These are phyloP conservation scores for Silurus glanis DNA, from an alignment of 2,113 vertebrate genomes.

Conservation along the genomic window DNA sequence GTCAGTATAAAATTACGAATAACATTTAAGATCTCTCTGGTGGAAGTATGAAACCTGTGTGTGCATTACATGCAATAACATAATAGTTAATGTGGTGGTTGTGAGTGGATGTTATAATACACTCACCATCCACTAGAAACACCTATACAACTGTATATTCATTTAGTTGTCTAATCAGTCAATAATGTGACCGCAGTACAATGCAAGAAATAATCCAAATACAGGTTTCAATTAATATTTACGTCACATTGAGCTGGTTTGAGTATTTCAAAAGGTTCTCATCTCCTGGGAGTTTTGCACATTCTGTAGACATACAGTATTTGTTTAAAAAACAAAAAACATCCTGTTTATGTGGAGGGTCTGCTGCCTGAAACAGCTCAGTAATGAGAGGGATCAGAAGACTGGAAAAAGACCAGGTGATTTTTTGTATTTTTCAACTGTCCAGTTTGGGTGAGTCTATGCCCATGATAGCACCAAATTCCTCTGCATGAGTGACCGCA, in stretches of 20 bases:
- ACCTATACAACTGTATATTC: not conserved
- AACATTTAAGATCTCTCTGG: not conserved
- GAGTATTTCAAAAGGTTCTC: not conserved
- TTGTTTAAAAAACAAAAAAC: not conserved
- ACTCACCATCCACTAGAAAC: not conserved
- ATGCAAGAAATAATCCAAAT: not conserved
- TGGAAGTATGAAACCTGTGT: not conserved
- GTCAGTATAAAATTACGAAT: not conserved
- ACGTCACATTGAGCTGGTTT: not conserved
- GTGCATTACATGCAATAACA: not conserved
- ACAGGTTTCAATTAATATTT: not conserved
- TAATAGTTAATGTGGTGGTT: not conserved
- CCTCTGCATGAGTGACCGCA: not conserved
- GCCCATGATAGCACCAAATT: not conserved
- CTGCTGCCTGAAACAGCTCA: not conserved
- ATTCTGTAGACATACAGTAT: not conserved
- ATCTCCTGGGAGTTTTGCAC: not conserved
- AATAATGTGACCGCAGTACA: not conserved
- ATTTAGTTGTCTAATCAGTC: not conserved
- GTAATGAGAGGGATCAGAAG: not conserved
- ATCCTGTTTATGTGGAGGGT: not conserved
- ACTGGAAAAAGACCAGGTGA: not conserved
- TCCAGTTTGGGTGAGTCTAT: not conserved
- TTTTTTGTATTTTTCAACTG: not conserved
- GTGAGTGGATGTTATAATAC: not conserved